Evolutionary conservation across 1,140 invertebrate species (phyloP).

Genomic region (Laodelphax striatellus): DNA sequence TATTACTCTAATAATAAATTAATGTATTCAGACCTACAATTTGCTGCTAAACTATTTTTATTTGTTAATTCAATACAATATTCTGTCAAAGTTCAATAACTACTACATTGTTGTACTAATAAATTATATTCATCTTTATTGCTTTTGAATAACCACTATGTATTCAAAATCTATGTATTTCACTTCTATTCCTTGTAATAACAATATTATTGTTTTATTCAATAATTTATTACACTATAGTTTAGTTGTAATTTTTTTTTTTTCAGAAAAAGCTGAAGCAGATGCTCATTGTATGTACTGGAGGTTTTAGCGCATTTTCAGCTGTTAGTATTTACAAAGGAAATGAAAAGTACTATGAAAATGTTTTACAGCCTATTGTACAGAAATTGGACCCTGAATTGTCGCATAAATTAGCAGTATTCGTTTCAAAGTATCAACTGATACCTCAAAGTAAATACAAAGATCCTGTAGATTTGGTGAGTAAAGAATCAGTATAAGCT

Average conservation of each 20-base stretch:
- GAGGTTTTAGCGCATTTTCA: slow-evolving; percentile 46
- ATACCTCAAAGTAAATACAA: slow-evolving; percentile 42
- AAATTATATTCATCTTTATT: too few species aligned
- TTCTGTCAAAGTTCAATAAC: too few species aligned
- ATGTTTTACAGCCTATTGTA: slow-evolving; percentile 55
- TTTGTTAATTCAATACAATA: too few species aligned
- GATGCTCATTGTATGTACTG: slow-evolving; percentile 36
- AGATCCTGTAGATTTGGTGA: slow-evolving; percentile 51
- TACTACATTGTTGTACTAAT: too few species aligned
- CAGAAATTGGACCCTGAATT: slow-evolving; percentile 59
- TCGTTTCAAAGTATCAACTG: slow-evolving; percentile 60
- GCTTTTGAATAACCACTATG: too few species aligned
- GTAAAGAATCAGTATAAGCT: slow-evolving; percentile 16
- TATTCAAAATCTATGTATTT: too few species aligned
- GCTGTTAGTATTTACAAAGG: slow-evolving; percentile 51
- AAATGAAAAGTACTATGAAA: slow-evolving; percentile 66
- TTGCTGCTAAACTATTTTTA: too few species aligned
- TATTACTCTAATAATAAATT: too few species aligned
- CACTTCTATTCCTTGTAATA: too few species aligned
- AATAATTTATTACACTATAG: too few species aligned
- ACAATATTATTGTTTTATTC: too few species aligned
- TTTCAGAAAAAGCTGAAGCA: slow-evolving; percentile 45
- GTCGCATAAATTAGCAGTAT: slow-evolving; percentile 64
- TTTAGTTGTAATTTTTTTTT: slow-evolving; percentile 10
- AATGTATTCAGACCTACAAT: too few species aligned